Percentiles rank a stretch among this genome's conserved stretches.
These are phyloP conservation scores for Phoxinus dragarum DNA, from an alignment of 2,797 vertebrate species.

Conservation along the genomic window DNA sequence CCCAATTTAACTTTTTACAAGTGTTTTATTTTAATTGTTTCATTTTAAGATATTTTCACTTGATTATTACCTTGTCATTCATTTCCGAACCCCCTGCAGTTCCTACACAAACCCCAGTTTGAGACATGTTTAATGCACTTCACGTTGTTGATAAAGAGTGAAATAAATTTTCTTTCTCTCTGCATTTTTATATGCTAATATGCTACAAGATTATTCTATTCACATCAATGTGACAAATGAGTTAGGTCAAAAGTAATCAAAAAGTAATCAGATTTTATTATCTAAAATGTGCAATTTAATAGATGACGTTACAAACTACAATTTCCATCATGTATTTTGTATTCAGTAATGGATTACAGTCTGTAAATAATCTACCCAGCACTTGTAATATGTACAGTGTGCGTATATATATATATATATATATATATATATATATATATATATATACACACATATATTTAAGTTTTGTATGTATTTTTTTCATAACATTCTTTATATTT, in stretches of 20 bases:
- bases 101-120: not conserved
- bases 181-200: not conserved
- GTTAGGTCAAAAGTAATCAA: not conserved
- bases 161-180: not conserved
- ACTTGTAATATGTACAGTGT: not conserved
- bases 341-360: no score
- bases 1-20: not conserved
- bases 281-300: no score
- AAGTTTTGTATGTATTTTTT: not conserved
- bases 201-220: not conserved
- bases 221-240: not conserved
- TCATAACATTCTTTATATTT: not conserved
- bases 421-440: no score
- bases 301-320: no score
- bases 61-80: not conserved
- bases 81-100: not conserved
- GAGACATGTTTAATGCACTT: not conserved
- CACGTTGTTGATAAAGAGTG: not conserved
- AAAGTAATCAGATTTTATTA: not conserved
- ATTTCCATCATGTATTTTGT: no score
- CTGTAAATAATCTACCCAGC: no score
- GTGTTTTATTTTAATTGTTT: not conserved
- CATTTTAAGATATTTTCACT: not conserved
- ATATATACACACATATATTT: no score
- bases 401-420: no score